These are phyloP conservation scores for Conus ventricosus DNA, from an alignment of 1,140 invertebrate genomes.

Conservation along the genomic window DNA sequence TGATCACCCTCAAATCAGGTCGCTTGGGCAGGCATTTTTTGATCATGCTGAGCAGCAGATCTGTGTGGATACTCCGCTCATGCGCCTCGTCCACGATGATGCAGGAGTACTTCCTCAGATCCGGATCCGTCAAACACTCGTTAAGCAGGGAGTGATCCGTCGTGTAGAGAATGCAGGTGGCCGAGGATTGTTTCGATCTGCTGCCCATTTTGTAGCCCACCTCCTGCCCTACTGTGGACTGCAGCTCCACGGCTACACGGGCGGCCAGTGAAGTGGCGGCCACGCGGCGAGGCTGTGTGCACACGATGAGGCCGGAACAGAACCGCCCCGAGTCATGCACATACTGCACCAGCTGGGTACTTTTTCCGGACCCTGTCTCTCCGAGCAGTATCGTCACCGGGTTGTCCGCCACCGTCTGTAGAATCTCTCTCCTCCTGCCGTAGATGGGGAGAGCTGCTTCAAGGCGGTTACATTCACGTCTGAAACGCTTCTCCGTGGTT, in stretches of 20 bases:
- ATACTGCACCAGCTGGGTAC: slow-evolving; percentile 99
- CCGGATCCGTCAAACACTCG: slow-evolving; percentile 88
- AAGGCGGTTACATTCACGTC: slow-evolving; percentile 58
- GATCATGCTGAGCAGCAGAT: slow-evolving; percentile 90
- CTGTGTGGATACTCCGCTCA: slow-evolving; percentile 95
- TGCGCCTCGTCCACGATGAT: slow-evolving; percentile 98
- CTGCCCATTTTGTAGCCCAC: slow-evolving; percentile 82
- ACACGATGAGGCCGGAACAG: slow-evolving; percentile 52
- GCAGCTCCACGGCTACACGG: slow-evolving; percentile 79
- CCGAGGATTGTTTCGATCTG: slow-evolving; percentile 76
- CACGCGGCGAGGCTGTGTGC: slow-evolving; percentile 87
- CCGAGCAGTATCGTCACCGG: slow-evolving; percentile 90
- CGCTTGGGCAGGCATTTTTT: slow-evolving; percentile 76
- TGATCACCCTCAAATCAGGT: slow-evolving; percentile 63
- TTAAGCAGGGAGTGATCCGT: slow-evolving; percentile 97
- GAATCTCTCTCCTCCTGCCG: slow-evolving; percentile 58
- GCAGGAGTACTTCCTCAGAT: slow-evolving; percentile 80
- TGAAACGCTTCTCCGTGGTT: slow-evolving; percentile 20
- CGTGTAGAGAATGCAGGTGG: slow-evolving; percentile 93
- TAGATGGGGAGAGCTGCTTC: slow-evolving; percentile 65
- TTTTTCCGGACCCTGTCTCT: slow-evolving; percentile 97
- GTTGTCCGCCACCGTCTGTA: slow-evolving; percentile 54
- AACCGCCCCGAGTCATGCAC: slow-evolving; percentile 90
- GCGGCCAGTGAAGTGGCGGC: slow-evolving; percentile 87
- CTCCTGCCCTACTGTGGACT: slow-evolving; percentile 77